Evolutionary conservation across 2,113 vertebrate species (phyloP), one percentile per base, ranked within the genome.

Genomic region (Sarotherodon lohbergeri): DNA sequence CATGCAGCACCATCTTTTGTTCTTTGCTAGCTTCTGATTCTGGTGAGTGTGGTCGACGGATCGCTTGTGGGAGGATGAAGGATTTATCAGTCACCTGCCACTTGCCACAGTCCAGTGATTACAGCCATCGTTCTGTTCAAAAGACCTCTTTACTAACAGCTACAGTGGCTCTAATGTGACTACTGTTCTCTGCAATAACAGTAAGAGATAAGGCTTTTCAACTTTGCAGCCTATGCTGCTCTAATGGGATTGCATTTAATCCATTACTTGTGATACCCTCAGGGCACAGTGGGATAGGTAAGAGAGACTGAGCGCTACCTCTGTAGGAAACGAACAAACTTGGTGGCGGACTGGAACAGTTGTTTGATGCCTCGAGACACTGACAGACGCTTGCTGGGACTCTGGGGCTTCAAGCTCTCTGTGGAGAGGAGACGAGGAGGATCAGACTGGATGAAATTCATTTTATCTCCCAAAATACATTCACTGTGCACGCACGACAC

Each of bases 281-380:
- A n/a, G 83, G 87, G 80, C 36, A 52, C 34, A 52, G 61, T 52
- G 50, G 63, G 43, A 85, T 82, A 84, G 83, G 88, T 78, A 24
- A 80, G 80, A 88, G 34, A 80, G 86, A 93, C 76, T 59, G 73
- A 90, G 66, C 2, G 2, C 46, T 95, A 97, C 97, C 97, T 96
- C 92, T 97, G 96, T 29, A 97, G 92, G 19, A 95, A 94, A 86
- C 95, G 96, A 86, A 97, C 96, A 93, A 97, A 96, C 94, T 97
- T 97, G 86, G 95, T 96, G 89, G 96, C 94, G 1, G 96, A 97
- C 76, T 97, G 96, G 94, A 97, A 97, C 84, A 97, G 94, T 80
- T 96, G 96, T 92, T 97, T 97, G 91, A 97, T 95, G 83, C 96
- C 94, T 19, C 96, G 96, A 81, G 97, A 96, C 92, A 97, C 89